A percentile compares a stretch with the other conserved stretches of the same genome.
Evolutionary conservation across 2,113 vertebrate genomes (phyloP).

Genomic region (Macaca fascicularis): DNA sequence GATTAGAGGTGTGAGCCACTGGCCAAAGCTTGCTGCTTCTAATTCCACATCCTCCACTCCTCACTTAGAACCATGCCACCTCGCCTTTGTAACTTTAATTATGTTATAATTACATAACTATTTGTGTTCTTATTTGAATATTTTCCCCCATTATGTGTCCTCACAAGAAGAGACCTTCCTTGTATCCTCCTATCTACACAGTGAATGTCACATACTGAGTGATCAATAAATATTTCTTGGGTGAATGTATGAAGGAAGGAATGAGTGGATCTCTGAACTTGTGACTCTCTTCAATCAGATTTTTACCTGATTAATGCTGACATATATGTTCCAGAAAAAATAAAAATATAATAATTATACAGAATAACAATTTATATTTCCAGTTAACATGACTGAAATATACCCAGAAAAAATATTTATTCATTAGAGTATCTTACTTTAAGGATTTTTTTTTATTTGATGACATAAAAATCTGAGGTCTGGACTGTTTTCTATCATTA

Average conservation of each 20-base stretch:
- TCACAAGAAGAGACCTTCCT: background rate
- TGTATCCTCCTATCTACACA: background rate
- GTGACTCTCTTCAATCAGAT: background rate
- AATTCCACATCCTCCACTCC: background rate
- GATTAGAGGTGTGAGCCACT: background rate
- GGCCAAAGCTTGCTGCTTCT: background rate
- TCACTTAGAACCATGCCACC: background rate
- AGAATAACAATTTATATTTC: conserved; percentile 1
- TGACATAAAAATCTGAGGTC: conserved; percentile 32
- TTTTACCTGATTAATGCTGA: background rate
- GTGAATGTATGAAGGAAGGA: background rate
- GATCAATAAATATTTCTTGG: background rate
- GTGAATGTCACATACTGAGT: background rate
- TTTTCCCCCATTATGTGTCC: background rate
- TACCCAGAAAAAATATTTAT: conserved; percentile 44
- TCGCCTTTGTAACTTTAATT: background rate
- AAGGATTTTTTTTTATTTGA: conserved; percentile 65
- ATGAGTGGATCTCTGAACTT: background rate
- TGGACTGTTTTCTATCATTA: conserved; percentile 52
- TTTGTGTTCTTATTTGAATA: background rate
- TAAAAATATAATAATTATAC: background rate
- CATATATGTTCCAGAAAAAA: background rate
- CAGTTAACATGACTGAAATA: conserved; percentile 33
- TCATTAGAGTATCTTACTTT: conserved; percentile 30
- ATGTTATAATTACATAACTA: background rate